These are phyloP conservation scores for Brassicogethes aeneus DNA, from an alignment of 2,888 invertebrate species.

Conservation along the genomic window DNA sequence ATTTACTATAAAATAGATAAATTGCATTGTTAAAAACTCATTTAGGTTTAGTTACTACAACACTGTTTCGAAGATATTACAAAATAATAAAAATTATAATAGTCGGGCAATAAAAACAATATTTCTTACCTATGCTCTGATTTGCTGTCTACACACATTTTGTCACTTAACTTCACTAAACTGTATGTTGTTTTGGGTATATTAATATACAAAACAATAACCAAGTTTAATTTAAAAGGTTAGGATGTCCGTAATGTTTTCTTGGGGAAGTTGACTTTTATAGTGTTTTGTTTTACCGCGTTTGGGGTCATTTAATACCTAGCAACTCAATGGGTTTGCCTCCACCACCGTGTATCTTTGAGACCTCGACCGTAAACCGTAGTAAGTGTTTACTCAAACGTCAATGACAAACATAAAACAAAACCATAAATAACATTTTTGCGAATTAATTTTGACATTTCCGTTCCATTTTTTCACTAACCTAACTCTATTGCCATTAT, in stretches of 20 bases:
- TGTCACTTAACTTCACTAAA: too few species aligned
- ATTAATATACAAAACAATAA: too few species aligned
- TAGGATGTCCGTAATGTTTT: conserved; percentile 5
- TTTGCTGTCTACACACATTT: conserved; percentile 24
- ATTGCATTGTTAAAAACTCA: too few species aligned
- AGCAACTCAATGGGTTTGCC: conserved; percentile 22
- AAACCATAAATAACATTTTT: conserved; percentile 24
- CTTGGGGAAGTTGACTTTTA: conserved; percentile 11
- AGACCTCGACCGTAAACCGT: too few species aligned
- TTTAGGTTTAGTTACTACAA: too few species aligned
- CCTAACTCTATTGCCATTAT: conserved; percentile 7
- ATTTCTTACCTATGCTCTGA: conserved; percentile 13
- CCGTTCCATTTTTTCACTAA: conserved; percentile 27
- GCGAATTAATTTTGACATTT: conserved; percentile 26
- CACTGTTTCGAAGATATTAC: too few species aligned
- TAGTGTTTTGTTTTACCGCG: conserved; percentile 23
- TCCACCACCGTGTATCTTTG: neutral
- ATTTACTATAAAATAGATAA: too few species aligned
- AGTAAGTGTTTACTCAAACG: too few species aligned
- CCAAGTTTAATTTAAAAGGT: too few species aligned
- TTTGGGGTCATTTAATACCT: conserved; percentile 17
- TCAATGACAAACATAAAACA: conserved; percentile 15
- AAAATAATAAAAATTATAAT: too few species aligned
- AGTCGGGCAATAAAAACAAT: neutral
- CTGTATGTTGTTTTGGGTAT: too few species aligned